Evolutionary conservation across 2,888 invertebrate genomes (phyloP).

Genomic region (Tachystola acroxantha): DNA sequence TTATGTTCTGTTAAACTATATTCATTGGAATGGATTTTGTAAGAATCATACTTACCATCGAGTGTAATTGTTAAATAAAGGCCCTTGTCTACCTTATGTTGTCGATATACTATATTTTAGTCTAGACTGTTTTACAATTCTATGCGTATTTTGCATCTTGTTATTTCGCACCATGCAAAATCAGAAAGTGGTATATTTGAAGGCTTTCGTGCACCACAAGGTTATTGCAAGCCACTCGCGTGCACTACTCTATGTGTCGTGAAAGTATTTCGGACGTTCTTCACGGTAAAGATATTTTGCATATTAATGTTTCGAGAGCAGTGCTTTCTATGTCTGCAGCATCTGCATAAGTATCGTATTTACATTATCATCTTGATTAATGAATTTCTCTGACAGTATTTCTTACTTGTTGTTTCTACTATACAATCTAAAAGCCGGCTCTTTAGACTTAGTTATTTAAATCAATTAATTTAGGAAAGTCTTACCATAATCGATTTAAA

Average conservation of each 20-base stretch:
- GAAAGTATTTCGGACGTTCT: slow-evolving; percentile 71
- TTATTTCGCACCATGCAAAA: slow-evolving; percentile 13
- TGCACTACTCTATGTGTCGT: slow-evolving; percentile 61
- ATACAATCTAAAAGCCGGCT: too few relatives aligned
- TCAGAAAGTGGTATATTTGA: slow-evolving; percentile 43
- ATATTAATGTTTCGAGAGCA: slow-evolving; percentile 55
- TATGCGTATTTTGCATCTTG: neutral
- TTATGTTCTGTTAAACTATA: neutral
- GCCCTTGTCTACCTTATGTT: neutral
- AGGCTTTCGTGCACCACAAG: slow-evolving; percentile 47
- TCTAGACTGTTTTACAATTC: neutral
- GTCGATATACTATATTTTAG: neutral
- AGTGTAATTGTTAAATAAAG: too few relatives aligned
- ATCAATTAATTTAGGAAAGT: too few relatives aligned
- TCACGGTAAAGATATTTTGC: slow-evolving; percentile 64
- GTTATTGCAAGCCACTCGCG: slow-evolving; percentile 54
- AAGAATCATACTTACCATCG: neutral
- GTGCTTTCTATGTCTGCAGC: slow-evolving; percentile 56
- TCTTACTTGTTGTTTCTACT: too few relatives aligned
- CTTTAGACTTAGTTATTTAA: too few relatives aligned
- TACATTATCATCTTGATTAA: neutral
- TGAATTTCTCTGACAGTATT: too few relatives aligned
- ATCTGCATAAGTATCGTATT: neutral
- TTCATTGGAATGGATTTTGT: slow-evolving; percentile 4
- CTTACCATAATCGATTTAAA: too few relatives aligned